Conservation (phyloP, 2,113 vertebrate species). For the Bubalus kerabau region DNA sequence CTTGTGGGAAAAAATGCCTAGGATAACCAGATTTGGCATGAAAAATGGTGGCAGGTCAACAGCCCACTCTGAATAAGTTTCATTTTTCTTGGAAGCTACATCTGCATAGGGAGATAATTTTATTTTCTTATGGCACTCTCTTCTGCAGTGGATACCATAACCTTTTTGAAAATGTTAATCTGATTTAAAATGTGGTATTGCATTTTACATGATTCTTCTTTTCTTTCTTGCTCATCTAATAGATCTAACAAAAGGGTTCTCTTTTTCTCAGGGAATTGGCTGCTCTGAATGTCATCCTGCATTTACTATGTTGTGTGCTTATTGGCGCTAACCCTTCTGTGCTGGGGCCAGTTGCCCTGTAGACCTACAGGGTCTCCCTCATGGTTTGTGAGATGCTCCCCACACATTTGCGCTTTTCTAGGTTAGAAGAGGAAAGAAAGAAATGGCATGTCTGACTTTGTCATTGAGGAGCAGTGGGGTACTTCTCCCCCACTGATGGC, state of each 20-base stretch:
- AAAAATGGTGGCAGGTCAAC: conserved; percentile 1
- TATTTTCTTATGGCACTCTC: conserved; percentile 56
- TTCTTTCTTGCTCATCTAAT: conserved; percentile 33
- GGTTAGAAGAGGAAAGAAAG: not conserved
- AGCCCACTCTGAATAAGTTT: conserved; percentile 49
- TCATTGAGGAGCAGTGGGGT: not conserved
- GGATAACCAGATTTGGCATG: conserved; percentile 41
- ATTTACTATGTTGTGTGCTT: not conserved
- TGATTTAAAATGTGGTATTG: conserved; percentile 54
- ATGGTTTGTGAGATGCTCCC: not conserved
- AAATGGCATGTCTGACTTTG: not conserved
- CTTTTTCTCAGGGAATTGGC: not conserved
- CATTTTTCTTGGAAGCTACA: conserved; percentile 59
- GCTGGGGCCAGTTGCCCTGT: not conserved
- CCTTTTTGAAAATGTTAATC: conserved; percentile 70
- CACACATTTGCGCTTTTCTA: not conserved
- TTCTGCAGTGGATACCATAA: conserved; percentile 42
- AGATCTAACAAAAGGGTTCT: not conserved
- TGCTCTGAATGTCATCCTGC: not conserved
- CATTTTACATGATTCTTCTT: conserved; percentile 32
- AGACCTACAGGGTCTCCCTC: not conserved
- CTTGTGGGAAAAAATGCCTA: not conserved
- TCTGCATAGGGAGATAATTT: conserved; percentile 67
- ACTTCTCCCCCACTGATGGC: too few species aligned
- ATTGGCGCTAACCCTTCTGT: not conserved